phyloP scores from a whole-genome alignment of 1,140 invertebrate genomes.

The Aphaenogaster rudis region DNA sequence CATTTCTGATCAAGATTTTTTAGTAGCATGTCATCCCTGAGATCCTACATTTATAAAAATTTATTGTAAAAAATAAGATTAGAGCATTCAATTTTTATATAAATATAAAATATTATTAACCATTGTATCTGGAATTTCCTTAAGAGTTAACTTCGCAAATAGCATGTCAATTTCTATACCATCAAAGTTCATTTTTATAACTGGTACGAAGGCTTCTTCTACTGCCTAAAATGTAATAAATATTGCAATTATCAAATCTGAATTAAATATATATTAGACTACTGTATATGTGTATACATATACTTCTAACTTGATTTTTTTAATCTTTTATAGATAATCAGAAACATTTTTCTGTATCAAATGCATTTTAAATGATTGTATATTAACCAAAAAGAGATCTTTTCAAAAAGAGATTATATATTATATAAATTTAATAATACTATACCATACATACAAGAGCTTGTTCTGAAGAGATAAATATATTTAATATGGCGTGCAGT shows the following conservation, averaged over 20 bases:
- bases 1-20: conserved; percentile 99
- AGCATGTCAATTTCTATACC: conserved; percentile 99
- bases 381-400: too few species aligned
- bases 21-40: conserved; percentile 96
- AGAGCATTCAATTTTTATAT: background rate
- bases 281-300: background rate
- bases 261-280: background rate
- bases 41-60: conserved; percentile 88
- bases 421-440: background rate
- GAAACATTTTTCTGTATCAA: background rate
- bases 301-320: background rate
- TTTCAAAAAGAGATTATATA: background rate
- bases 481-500: conserved; percentile 33
- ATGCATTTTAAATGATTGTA: background rate
- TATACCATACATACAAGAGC: background rate
- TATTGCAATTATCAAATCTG: conserved; percentile 17
- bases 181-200: conserved; percentile 99
- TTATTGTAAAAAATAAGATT: background rate
- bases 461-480: background rate
- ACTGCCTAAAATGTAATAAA: conserved; percentile 90
- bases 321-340: background rate
- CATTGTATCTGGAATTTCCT: conserved; percentile 94
- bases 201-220: conserved; percentile 99
- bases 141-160: conserved; percentile 97
- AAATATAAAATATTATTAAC: conserved; percentile 79